phyloP scores from a whole-genome alignment of 2,797 vertebrate species.

The Notolepis coatsorum region DNA sequence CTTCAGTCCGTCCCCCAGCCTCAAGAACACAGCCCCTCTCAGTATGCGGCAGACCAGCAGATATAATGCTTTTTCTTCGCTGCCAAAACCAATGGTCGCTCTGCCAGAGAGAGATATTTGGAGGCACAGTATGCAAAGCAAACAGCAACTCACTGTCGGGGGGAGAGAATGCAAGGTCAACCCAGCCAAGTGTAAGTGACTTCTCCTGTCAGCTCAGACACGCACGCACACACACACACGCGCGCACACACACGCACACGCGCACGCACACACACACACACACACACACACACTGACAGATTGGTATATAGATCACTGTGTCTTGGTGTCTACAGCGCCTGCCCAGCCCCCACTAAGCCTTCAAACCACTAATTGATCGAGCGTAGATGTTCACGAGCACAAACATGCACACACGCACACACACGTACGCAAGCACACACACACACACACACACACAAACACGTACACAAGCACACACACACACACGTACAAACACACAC shows the following conservation, averaged over 20 bases:
- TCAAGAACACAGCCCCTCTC: too few species aligned
- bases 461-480: neutral
- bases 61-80: too few species aligned
- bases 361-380: constrained; percentile 51
- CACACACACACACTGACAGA: constrained; percentile 42
- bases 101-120: constrained; percentile 23
- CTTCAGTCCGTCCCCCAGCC: too few species aligned
- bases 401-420: constrained; percentile 24
- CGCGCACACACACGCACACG: neutral
- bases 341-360: constrained; percentile 57
- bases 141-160: constrained; percentile 26
- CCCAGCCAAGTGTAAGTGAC: constrained; percentile 62
- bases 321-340: constrained; percentile 41
- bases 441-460: constrained; percentile 6
- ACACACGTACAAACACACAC: constrained; percentile 3
- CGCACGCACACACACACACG: neutral
- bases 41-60: too few species aligned
- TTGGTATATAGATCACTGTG: constrained; percentile 73
- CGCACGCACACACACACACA: neutral
- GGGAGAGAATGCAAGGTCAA: constrained; percentile 58
- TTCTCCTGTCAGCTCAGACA: constrained; percentile 68
- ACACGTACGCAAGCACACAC: constrained; percentile 26
- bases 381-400: constrained; percentile 17
- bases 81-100: too few species aligned
- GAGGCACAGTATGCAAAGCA: constrained; percentile 16